Evolutionary conservation across 2,113 vertebrate species (phyloP), one percentile per base, ranked within the genome.

Genomic region (Anoplopoma fimbria): DNA sequence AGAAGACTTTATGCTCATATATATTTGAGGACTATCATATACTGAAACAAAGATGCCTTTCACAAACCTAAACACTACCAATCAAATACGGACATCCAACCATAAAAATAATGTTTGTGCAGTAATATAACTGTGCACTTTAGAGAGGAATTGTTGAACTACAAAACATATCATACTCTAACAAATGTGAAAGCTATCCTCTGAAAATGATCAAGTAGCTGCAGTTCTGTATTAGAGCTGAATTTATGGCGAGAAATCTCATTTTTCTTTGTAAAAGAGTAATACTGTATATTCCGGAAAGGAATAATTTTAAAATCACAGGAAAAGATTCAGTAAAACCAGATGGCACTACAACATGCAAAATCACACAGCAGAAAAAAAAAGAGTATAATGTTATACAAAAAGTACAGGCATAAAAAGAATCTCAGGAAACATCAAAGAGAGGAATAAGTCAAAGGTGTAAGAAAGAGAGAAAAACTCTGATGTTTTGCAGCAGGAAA

Each of bases 351-450:
- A 40, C 58, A 64, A 77, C 84, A 86, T 85, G 79, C 69, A 73
- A 69, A 83, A 69, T 70, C 76, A 72, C 72, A 86, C 25, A 79
- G 72, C 34, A 85, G 40, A 84, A 72, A 77, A 84, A 72, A 77
- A 10, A 69, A 33, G 33, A 73, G 45, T 27, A 58, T 0, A 15
- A 42, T 47, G 38, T n/a, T 47, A 38, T n/a, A 47, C 23, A 77
- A 81, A 76, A 69, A 19, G 34, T 23, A 70, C 69, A 83, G 12
- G 61, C 17, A 61, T 13, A 27, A 77, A 79, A 75, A 81, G 25
- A 60, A 72, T 89, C 76, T n/a, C 17, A 78, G 64, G 51, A 76
- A 62, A 85, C 82, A 83, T 75, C 31, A 87, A 55, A 86, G 79
- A 80, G 77, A 73, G 74, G 49, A 83, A 51, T 3, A 61, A 60